Evolutionary conservation across 2,113 vertebrate genomes (phyloP), one percentile per base, ranked within the genome.

Genomic region (Pseudolaguvia tuberculata): DNA sequence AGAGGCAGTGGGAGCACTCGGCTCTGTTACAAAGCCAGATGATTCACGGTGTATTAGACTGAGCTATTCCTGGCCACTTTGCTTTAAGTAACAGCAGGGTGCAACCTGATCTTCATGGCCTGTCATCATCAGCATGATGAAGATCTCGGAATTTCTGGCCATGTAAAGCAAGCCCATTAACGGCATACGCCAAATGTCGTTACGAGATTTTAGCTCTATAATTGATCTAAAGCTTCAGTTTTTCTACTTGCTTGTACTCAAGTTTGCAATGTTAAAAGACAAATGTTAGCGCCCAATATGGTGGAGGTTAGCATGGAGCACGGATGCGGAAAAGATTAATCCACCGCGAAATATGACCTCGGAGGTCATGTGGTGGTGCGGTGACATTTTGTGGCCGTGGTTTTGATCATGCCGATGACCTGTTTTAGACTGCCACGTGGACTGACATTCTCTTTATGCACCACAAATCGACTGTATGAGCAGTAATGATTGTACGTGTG

Each of bases 71-170:
- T 50, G 52, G 56, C 23, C 14, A 17, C 20, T 20, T 66, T 5
- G 15, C 57, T 70, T n/a, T 58, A 55, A 70, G 70, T 66, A 21
- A 29, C 35, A 45, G 50, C 57, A 52, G 39, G 17, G 59, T 63
- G 68, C 31, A 77, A 77, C 27, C 4, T 10, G 58, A 77, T 47
- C 75, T 77, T 58, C 52, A 23, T 29, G 48, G 58, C 66, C 67
- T 77, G 75, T 77, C 68, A 61, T 71, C 75, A 27, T 62, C 47
- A 48, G 2, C 50, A 63, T 77, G 75, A 77, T 77, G 57, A 70
- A 77, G 75, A 70, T 55, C 75, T 70, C 21, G 3, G 17, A 57
- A 15, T 17, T 35, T 59, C 18, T 48, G 55, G 25, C 25, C 7
- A 47, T 2, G 15, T 31, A 10, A 21, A 23, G 11, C 31, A 70